phyloP scores from a whole-genome alignment of 2,797 vertebrate species.

The Jordanella pulchra region DNA sequence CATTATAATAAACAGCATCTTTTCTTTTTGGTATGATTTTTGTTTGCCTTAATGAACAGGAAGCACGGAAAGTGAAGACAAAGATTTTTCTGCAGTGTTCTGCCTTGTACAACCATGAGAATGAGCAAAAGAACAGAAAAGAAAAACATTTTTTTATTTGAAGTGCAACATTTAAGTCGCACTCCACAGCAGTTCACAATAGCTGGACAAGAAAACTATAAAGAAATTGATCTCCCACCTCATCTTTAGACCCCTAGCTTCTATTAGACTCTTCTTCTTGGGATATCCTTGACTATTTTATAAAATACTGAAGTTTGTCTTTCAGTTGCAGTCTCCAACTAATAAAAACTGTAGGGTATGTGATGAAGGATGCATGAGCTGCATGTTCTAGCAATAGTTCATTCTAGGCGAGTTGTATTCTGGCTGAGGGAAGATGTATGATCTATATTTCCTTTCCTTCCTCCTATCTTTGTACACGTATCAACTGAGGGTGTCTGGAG shows the following conservation, averaged over 20 bases:
- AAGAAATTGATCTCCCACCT: slow-evolving; percentile 44
- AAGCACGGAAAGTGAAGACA: neutral
- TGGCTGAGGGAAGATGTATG: slow-evolving; percentile 39
- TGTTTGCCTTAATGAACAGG: neutral
- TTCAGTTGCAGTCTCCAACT: slow-evolving; percentile 27
- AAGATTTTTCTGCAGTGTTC: slow-evolving; percentile 9
- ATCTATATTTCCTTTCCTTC: slow-evolving; percentile 36
- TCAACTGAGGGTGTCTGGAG: slow-evolving; percentile 24
- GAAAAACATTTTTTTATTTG: slow-evolving; percentile 15
- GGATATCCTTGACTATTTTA: slow-evolving; percentile 43
- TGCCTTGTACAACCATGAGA: slow-evolving; percentile 24
- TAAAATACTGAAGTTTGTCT: slow-evolving; percentile 27
- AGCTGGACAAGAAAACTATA: slow-evolving; percentile 14
- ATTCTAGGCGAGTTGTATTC: slow-evolving; percentile 25
- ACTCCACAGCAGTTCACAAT: slow-evolving; percentile 36
- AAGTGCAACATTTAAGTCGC: slow-evolving; percentile 31
- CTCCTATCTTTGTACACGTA: slow-evolving; percentile 29
- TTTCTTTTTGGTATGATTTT: neutral
- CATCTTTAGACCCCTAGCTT: slow-evolving; percentile 17
- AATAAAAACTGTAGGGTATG: slow-evolving; percentile 27
- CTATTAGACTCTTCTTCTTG: slow-evolving; percentile 19
- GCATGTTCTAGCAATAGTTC: slow-evolving; percentile 28
- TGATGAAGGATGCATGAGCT: slow-evolving; percentile 19
- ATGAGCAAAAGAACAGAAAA: slow-evolving; percentile 6
- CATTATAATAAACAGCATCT: neutral